phyloP scores from a whole-genome alignment of 1,140 invertebrate genomes.

The Nilaparvata lugens region DNA sequence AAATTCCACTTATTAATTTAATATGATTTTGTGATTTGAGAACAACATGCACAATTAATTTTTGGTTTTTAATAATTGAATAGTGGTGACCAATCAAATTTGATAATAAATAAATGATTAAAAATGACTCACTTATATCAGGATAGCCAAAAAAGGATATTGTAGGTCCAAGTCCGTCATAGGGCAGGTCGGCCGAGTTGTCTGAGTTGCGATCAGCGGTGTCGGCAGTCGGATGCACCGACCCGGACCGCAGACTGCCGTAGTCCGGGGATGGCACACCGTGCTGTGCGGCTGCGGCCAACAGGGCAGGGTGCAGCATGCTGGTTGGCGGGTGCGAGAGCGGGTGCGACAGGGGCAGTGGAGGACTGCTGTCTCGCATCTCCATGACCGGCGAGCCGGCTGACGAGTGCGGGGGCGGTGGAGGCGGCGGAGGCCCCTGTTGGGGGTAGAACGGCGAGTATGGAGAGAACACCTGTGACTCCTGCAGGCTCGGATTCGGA shows the following conservation, averaged over 20 bases:
- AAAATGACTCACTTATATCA: slow-evolving; percentile 2
- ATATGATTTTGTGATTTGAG: no score
- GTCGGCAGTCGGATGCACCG: slow-evolving; percentile 37
- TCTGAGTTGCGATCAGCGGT: slow-evolving; percentile 73
- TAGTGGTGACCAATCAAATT: no score
- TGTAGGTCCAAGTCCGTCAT: slow-evolving; percentile 85
- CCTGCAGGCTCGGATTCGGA: slow-evolving; percentile 89
- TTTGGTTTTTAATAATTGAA: no score
- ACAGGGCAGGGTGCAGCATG: slow-evolving; percentile 55
- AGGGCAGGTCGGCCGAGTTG: slow-evolving; percentile 79
- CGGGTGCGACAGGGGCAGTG: slow-evolving; percentile 37
- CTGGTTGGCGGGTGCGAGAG: slow-evolving; percentile 36
- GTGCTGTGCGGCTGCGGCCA: slow-evolving; percentile 61
- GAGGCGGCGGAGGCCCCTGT: slow-evolving; percentile 38
- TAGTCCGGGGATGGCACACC: slow-evolving; percentile 61
- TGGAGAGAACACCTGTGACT: slow-evolving; percentile 86
- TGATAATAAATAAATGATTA: background rate
- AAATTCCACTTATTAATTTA: no score
- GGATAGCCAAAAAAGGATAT: slow-evolving; percentile 69
- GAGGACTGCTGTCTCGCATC: slow-evolving; percentile 28
- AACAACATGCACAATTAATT: no score
- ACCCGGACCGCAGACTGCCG: slow-evolving; percentile 51
- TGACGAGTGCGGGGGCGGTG: slow-evolving; percentile 27
- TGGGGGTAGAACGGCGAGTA: slow-evolving; percentile 76
- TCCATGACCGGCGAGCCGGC: slow-evolving; percentile 28